Percentiles rank a stretch among this genome's conserved stretches.
phyloP scores from a whole-genome alignment of 2,888 invertebrate species.

The Amiota mariae region DNA sequence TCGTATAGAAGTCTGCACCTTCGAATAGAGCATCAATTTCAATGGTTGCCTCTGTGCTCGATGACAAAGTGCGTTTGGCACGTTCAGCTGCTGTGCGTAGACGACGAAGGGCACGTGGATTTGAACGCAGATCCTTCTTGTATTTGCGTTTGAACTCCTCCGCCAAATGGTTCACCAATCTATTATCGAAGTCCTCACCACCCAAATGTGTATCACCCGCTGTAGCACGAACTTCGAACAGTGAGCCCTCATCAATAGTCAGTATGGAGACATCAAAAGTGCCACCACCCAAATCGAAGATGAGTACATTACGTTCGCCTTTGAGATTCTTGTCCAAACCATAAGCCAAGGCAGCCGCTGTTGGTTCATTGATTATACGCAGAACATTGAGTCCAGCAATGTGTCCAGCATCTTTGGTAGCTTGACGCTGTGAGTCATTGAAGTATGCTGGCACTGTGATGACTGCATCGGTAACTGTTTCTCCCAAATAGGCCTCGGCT shows the following conservation, averaged over 20 bases:
- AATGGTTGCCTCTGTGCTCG: conserved; percentile 84
- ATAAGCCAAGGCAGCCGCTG: conserved; percentile 84
- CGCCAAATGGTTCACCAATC: conserved; percentile 83
- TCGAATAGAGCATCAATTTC: conserved; percentile 84
- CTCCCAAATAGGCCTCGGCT: conserved; percentile 90
- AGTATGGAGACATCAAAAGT: conserved; percentile 96
- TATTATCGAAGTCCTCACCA: conserved; percentile 92
- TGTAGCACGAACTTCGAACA: conserved; percentile 94
- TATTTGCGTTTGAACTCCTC: conserved; percentile 87
- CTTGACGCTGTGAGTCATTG: conserved; percentile 91
- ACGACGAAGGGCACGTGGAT: conserved; percentile 77
- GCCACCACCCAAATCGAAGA: conserved; percentile 80
- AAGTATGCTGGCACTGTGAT: conserved; percentile 93
- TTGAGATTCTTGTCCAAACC: conserved; percentile 89
- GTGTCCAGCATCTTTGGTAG: conserved; percentile 94
- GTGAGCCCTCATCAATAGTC: conserved; percentile 91
- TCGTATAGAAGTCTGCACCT: conserved; percentile 82
- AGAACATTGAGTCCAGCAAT: conserved; percentile 92
- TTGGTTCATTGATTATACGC: conserved; percentile 79
- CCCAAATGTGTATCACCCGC: conserved; percentile 96
- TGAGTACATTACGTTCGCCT: conserved; percentile 87
- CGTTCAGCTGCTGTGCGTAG: conserved; percentile 82
- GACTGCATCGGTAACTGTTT: conserved; percentile 86
- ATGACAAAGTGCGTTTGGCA: conserved; percentile 84
- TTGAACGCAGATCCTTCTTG: conserved; percentile 79